Percentiles rank a stretch among this genome's conserved stretches.
phyloP scores from a whole-genome alignment of 2,888 invertebrate species.

The Leptarthrus brevirostris region DNA sequence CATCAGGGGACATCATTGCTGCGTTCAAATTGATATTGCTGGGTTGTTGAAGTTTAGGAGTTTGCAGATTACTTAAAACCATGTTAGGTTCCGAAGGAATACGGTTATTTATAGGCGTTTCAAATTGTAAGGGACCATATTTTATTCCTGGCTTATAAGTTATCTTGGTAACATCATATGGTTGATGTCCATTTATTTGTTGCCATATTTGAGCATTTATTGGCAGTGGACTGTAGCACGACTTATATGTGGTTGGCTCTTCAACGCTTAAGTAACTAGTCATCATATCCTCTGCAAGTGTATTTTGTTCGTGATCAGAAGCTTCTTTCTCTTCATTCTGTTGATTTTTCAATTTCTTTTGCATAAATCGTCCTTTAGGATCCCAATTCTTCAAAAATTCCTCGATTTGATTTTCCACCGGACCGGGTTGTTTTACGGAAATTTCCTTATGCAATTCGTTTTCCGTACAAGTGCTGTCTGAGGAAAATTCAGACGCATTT shows the following conservation, averaged over 20 bases:
- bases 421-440: not conserved
- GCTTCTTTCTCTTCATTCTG: not conserved
- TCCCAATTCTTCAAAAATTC: conserved; percentile 19
- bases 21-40: too few relatives aligned
- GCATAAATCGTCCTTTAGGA: not conserved
- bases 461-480: not conserved
- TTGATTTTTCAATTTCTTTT: too few relatives aligned
- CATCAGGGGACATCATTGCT: too few relatives aligned
- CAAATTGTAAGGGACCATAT: too few relatives aligned
- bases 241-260: not conserved
- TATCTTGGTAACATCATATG: too few relatives aligned
- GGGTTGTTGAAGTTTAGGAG: too few relatives aligned
- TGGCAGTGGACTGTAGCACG: not conserved
- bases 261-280: not conserved
- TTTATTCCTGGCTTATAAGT: too few relatives aligned
- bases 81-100: too few relatives aligned
- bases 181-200: too few relatives aligned
- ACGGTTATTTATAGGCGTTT: too few relatives aligned
- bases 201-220: not conserved
- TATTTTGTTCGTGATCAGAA: not conserved
- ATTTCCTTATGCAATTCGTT: not conserved
- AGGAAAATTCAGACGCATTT: not conserved
- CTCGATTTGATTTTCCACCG: conserved; percentile 29
- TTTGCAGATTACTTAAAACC: too few relatives aligned
- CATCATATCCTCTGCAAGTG: not conserved